Percentiles rank a stretch among this genome's conserved stretches.
These are phyloP conservation scores for Sparidentex hasta DNA, from an alignment of 2,797 vertebrate species.

Conservation along the genomic window DNA sequence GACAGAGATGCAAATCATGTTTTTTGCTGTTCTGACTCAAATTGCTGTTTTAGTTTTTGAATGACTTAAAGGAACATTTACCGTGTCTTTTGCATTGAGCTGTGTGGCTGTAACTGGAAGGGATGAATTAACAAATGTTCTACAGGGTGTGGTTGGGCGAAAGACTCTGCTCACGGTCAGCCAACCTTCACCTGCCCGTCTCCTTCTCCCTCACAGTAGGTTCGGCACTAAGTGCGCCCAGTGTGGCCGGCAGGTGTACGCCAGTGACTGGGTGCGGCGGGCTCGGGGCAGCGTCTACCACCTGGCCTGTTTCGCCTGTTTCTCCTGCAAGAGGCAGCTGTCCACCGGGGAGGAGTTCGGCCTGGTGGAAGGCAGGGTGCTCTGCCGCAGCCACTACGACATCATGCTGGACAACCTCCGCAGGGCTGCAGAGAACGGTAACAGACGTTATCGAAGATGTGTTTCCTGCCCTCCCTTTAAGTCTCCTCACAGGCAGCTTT, in stretches of 20 bases:
- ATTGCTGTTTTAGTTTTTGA: background rate
- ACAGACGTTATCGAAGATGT: background rate
- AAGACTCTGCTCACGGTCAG: background rate
- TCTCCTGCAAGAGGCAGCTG: constrained; percentile 97
- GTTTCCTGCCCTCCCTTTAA: background rate
- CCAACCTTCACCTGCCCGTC: constrained; percentile 37
- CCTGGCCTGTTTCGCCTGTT: constrained; percentile 97
- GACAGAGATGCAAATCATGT: background rate
- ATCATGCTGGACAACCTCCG: constrained; percentile 99
- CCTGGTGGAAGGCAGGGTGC: constrained; percentile 96
- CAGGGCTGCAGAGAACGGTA: constrained; percentile 96
- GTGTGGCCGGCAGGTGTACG: constrained; percentile 96
- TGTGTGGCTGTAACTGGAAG: background rate
- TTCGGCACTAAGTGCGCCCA: constrained; percentile 98
- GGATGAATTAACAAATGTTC: background rate
- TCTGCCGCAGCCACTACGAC: constrained; percentile 98
- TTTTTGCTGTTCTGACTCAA: background rate
- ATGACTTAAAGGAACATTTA: background rate
- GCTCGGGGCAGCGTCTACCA: constrained; percentile 97
- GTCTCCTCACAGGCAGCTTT: background rate
- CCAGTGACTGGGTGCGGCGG: constrained; percentile 98
- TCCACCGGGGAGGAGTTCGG: constrained; percentile 98
- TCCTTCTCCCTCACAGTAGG: constrained; percentile 87
- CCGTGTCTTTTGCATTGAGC: background rate
- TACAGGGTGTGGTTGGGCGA: background rate